Conservation (phyloP, 2,113 vertebrate species). For the Martes martes region DNA sequence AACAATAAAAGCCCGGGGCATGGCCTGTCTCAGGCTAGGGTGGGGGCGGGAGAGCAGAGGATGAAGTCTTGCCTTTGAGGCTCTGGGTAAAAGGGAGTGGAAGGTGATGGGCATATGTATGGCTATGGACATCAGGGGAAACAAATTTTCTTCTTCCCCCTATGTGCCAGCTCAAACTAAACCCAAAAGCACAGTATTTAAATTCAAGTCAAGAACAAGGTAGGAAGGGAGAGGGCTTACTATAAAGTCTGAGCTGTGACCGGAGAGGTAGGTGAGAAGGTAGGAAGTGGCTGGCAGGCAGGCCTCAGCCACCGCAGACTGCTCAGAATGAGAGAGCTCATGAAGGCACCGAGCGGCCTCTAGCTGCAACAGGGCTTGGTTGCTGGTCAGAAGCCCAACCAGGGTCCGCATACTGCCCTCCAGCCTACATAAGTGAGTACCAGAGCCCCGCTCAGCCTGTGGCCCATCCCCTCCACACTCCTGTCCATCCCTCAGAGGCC, state of each 20-base stretch:
- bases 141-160: background rate
- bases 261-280: constrained; percentile 94
- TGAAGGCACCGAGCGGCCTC: constrained; percentile 91
- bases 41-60: background rate
- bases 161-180: constrained; percentile 15
- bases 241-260: constrained; percentile 91
- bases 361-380: constrained; percentile 88
- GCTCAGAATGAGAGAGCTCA: constrained; percentile 91
- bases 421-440: constrained; percentile 81
- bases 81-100: background rate
- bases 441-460: constrained; percentile 4
- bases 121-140: background rate
- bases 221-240: constrained; percentile 80
- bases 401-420: constrained; percentile 90
- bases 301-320: constrained; percentile 83
- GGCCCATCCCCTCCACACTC: background rate
- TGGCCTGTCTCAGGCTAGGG: background rate
- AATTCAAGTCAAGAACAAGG: constrained; percentile 21
- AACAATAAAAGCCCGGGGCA: background rate
- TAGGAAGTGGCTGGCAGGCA: constrained; percentile 94
- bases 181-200: background rate
- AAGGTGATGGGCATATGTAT: background rate
- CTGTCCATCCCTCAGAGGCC: background rate
- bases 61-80: background rate
- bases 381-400: constrained; percentile 91